Conservation (phyloP, 1,140 invertebrate species). For the Nasonia longicornis region DNA sequence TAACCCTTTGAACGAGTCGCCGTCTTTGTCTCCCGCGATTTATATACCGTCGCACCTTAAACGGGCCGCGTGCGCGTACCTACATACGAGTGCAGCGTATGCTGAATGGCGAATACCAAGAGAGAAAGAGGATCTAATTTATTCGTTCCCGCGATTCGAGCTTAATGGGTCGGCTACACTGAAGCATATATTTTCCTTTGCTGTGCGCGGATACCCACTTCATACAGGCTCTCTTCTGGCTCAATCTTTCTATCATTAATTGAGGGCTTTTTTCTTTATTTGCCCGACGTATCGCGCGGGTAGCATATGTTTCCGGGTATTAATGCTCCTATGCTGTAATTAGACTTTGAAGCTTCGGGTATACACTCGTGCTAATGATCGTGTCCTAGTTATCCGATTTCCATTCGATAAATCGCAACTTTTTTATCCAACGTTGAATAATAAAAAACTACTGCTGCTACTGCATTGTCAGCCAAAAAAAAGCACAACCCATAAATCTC, state of each 20-base stretch:
- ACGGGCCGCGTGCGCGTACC: slow-evolving; percentile 32
- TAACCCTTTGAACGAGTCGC: not conserved
- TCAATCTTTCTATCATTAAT: slow-evolving; percentile 48
- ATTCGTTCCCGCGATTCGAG: slow-evolving; percentile 53
- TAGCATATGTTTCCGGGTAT: not conserved
- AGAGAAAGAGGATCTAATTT: slow-evolving; percentile 48
- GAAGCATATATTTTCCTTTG: slow-evolving; percentile 35
- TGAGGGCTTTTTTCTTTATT: not conserved
- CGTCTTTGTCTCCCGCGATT: slow-evolving; percentile 46
- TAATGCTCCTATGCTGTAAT: too few relatives aligned
- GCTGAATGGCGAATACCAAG: not conserved
- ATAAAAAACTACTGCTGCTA: too few relatives aligned
- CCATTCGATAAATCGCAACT: too few relatives aligned
- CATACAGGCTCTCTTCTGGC: slow-evolving; percentile 22
- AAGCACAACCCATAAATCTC: not conserved
- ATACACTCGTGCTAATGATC: too few relatives aligned
- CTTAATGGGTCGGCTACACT: slow-evolving; percentile 50
- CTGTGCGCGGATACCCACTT: slow-evolving; percentile 47
- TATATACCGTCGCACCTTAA: slow-evolving; percentile 50
- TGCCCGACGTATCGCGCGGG: not conserved
- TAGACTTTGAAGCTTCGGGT: too few relatives aligned
- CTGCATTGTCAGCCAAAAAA: not conserved
- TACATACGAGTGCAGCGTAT: not conserved
- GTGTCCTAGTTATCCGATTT: too few relatives aligned
- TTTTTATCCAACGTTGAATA: too few relatives aligned